A percentile compares a stretch with the other conserved stretches of the same genome.
Evolutionary conservation across 2,113 vertebrate species (phyloP).

Genomic region (Tragulus kanchil): DNA sequence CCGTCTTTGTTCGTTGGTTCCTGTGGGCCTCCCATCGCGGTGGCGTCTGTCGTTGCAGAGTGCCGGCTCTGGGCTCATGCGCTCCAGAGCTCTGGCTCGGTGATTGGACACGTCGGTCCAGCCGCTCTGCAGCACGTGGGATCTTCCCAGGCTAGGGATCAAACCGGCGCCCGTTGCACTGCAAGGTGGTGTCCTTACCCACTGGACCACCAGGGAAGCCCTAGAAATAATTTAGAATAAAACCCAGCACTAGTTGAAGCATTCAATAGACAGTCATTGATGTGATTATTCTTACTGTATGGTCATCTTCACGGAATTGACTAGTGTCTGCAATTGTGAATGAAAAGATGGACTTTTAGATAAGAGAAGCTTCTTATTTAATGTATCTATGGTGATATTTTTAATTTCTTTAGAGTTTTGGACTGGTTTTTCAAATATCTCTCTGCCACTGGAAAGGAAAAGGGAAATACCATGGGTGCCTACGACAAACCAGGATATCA

Average conservation of each 20-base stretch:
- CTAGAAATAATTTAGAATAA: background rate
- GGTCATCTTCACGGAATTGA: background rate
- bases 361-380: background rate
- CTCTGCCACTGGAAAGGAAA: background rate
- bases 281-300: background rate
- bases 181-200: too few relatives aligned
- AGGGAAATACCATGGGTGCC: background rate
- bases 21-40: too few relatives aligned
- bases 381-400: background rate
- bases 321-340: background rate
- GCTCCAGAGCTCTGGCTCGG: too few relatives aligned
- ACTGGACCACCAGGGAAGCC: too few relatives aligned
- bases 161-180: too few relatives aligned
- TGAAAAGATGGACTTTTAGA: background rate
- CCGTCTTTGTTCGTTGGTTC: too few relatives aligned
- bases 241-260: background rate
- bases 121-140: too few relatives aligned
- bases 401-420: background rate
- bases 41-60: too few relatives aligned
- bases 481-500: background rate
- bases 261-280: background rate
- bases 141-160: too few relatives aligned
- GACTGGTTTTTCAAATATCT: background rate
- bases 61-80: too few relatives aligned
- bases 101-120: too few relatives aligned